Conservation (phyloP, 2,888 invertebrate genomes). For the Reticulitermes lucifugus region DNA sequence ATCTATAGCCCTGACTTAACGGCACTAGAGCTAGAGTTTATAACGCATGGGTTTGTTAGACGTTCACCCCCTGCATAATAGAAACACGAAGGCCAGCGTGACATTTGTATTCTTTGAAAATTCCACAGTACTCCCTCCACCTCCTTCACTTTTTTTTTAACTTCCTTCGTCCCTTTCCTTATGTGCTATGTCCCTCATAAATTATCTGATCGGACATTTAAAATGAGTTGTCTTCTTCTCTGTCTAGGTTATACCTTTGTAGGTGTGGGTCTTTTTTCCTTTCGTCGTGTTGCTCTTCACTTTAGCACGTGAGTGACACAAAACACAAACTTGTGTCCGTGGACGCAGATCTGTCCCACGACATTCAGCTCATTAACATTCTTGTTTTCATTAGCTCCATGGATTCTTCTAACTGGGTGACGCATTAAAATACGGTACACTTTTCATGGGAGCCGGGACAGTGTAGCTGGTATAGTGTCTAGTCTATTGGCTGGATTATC, state of each 20-base stretch:
- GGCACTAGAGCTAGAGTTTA: conserved; percentile 17
- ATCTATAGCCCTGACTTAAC: background rate
- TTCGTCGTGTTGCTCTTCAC: background rate
- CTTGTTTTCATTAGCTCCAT: background rate
- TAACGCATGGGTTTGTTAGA: conserved; percentile 19
- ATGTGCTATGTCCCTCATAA: conserved; percentile 33
- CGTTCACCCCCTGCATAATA: conserved; percentile 13
- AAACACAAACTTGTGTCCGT: background rate
- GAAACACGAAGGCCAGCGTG: conserved; percentile 27
- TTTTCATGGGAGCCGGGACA: too few species aligned
- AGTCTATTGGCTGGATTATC: too few species aligned
- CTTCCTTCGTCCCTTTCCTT: conserved; percentile 10
- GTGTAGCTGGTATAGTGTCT: too few species aligned
- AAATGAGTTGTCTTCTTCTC: conserved; percentile 34
- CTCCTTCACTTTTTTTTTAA: conserved; percentile 11
- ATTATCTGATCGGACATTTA: conserved; percentile 32
- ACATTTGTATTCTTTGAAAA: conserved; percentile 33
- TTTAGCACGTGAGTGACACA: conserved; percentile 10
- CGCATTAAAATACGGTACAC: too few species aligned
- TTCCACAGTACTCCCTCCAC: conserved; percentile 9
- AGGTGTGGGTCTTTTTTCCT: conserved; percentile 10
- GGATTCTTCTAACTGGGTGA: background rate
- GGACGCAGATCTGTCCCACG: background rate
- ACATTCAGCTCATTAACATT: background rate
- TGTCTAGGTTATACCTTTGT: background rate